Evolutionary conservation across 2,113 vertebrate genomes (phyloP), one percentile per base, ranked within the genome.

Genomic region (Meles meles): DNA sequence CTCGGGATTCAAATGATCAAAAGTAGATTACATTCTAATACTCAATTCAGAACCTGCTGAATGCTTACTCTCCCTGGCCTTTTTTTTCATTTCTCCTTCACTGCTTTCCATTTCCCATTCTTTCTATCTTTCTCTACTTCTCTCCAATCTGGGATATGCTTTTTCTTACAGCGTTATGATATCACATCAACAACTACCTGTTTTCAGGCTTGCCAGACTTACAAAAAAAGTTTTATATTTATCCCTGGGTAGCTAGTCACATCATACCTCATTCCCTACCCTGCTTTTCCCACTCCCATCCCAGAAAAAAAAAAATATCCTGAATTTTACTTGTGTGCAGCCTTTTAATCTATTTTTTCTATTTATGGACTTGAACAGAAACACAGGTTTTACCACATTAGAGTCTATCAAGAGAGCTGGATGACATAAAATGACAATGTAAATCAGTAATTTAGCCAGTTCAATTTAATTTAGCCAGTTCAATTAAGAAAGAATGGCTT

Each of bases 381-480:
- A 85, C 90, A n/a, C 11, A 65, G 34, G 11, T 52, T 97, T 93
- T 81, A 76, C 29, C 61, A 89, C 42, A 69, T 57, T 87, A 2
- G 14, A 65, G 11, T 3, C n/a, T 85, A 74, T 37, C 7, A 76
- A 93, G 72, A 94, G 44, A 71, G 44, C 21, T 93, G 15, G 18
- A 80, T 65, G 42, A 93, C n/a, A 90, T 42, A 95, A 74, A 90
- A 79, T 49, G 21, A 29, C 72, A 85, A 85, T 71, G 29, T 80
- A 97, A 96, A 88, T 76, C 4, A 71, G 83, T 69, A 20, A 44
- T 61, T 86, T 17, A 95, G 65, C 9, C 79, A 97, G 29, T 74
- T 57, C 23, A 81, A 47, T 76, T 57, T 52, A 52, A 72, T 34
- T 86, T 13, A 95, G 63, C 12, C 79, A 97, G 29, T 76, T 57